Conservation (phyloP, 2,888 invertebrate species). For the Cephalotes varians region DNA sequence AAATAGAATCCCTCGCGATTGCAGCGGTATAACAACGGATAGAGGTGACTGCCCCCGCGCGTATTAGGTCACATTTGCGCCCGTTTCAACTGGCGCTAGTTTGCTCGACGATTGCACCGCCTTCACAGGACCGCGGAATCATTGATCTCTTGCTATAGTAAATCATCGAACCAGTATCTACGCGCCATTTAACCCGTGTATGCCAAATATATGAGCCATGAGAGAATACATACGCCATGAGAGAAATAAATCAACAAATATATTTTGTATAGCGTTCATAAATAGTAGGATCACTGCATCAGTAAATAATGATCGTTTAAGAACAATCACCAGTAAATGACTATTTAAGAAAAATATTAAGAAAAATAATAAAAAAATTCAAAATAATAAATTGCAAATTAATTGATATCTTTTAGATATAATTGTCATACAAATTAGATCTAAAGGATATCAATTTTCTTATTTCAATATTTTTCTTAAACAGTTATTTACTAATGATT, state of each 20-base stretch:
- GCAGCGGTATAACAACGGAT: slow-evolving; percentile 70
- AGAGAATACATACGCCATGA: background rate
- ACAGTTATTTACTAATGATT: too few relatives aligned
- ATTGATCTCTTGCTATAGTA: slow-evolving; percentile 61
- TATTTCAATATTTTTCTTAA: too few relatives aligned
- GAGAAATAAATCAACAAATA: background rate
- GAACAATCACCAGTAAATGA: too few relatives aligned
- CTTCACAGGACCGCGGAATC: slow-evolving; percentile 66
- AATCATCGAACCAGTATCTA: slow-evolving; percentile 15
- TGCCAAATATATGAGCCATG: too few relatives aligned
- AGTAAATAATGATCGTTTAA: too few relatives aligned
- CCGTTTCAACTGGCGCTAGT: slow-evolving; percentile 61
- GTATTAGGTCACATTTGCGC: slow-evolving; percentile 85
- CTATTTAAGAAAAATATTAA: too few relatives aligned
- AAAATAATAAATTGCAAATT: too few relatives aligned
- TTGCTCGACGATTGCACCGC: slow-evolving; percentile 63
- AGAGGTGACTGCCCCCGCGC: slow-evolving; percentile 80
- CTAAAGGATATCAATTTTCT: too few relatives aligned
- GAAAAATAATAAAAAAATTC: too few relatives aligned
- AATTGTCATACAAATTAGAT: too few relatives aligned
- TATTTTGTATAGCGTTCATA: background rate
- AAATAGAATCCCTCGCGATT: slow-evolving; percentile 81
- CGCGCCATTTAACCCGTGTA: background rate
- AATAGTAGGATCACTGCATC: too few relatives aligned
- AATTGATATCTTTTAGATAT: too few relatives aligned